Percentiles rank a stretch among this genome's conserved stretches.
Conservation (phyloP, 2,888 invertebrate genomes). For the Cheilosia pagana region DNA sequence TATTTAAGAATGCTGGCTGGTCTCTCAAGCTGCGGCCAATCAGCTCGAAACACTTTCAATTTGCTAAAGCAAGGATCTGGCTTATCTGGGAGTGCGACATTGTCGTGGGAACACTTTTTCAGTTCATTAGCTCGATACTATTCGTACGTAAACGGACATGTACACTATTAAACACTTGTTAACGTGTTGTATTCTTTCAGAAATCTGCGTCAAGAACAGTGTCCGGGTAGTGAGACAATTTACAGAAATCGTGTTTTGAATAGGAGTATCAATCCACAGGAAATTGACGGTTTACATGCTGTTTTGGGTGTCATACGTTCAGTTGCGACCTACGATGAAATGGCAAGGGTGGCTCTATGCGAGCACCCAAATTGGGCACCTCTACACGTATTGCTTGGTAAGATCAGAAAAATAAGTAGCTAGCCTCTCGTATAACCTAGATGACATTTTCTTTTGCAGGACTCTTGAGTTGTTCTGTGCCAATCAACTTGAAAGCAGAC, state of each 20-base stretch:
- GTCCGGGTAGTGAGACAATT: constrained; percentile 87
- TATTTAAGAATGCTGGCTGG: constrained; percentile 94
- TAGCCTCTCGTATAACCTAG: not conserved
- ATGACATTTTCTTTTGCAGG: constrained; percentile 83
- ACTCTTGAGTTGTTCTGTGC: constrained; percentile 93
- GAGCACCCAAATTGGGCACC: constrained; percentile 96
- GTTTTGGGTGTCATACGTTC: constrained; percentile 91
- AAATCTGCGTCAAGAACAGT: constrained; percentile 89
- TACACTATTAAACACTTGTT: not conserved
- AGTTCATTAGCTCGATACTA: constrained; percentile 90
- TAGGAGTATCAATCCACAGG: constrained; percentile 89
- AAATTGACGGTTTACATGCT: constrained; percentile 93
- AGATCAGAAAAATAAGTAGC: not conserved
- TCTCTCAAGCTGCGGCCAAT: constrained; percentile 89
- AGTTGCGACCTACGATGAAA: constrained; percentile 91
- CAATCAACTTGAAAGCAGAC: constrained; percentile 93
- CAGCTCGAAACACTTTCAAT: constrained; percentile 91
- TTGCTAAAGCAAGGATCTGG: constrained; percentile 88
- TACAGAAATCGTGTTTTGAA: constrained; percentile 85
- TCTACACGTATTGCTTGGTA: constrained; percentile 90
- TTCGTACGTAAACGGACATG: constrained; percentile 83
- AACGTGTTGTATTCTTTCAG: constrained; percentile 80
- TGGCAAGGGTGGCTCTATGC: constrained; percentile 91
- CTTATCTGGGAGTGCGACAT: constrained; percentile 84
- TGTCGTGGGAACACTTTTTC: constrained; percentile 95